Conservation (phyloP, 2,888 invertebrate genomes). For the Clitarchus hookeri region DNA sequence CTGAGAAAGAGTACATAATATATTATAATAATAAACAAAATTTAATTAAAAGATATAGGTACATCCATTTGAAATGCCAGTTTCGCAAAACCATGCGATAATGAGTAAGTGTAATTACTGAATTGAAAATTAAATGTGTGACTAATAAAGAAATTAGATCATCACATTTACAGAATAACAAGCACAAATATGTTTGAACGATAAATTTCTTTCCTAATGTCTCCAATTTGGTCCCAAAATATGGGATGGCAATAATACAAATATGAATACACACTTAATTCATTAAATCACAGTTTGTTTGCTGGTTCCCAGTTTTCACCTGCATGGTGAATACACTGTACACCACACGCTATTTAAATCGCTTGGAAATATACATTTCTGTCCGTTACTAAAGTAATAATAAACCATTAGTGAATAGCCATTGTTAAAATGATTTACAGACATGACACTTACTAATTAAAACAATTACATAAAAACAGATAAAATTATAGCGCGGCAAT, state of each 20-base stretch:
- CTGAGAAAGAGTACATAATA: neutral
- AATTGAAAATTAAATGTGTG: neutral
- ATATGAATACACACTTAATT: conserved; percentile 1
- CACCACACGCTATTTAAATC: neutral
- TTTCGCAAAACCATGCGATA: neutral
- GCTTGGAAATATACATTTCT: neutral
- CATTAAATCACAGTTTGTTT: conserved; percentile 6
- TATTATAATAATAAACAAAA: neutral
- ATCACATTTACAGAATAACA: neutral
- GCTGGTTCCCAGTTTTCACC: neutral
- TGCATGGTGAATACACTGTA: neutral
- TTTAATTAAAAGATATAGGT: neutral
- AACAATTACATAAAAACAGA: neutral
- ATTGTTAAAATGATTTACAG: too few relatives aligned
- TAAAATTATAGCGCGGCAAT: neutral
- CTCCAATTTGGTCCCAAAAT: neutral
- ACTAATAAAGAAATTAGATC: neutral
- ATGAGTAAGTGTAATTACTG: neutral
- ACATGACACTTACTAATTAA: too few relatives aligned
- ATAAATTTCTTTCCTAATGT: neutral
- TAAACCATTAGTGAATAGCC: neutral
- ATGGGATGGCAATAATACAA: neutral
- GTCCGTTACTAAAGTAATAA: neutral
- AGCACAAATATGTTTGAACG: neutral
- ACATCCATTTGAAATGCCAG: neutral